Evolutionary conservation across 2,113 vertebrate genomes (phyloP).

Genomic region (Herpetotheres cachinnans): DNA sequence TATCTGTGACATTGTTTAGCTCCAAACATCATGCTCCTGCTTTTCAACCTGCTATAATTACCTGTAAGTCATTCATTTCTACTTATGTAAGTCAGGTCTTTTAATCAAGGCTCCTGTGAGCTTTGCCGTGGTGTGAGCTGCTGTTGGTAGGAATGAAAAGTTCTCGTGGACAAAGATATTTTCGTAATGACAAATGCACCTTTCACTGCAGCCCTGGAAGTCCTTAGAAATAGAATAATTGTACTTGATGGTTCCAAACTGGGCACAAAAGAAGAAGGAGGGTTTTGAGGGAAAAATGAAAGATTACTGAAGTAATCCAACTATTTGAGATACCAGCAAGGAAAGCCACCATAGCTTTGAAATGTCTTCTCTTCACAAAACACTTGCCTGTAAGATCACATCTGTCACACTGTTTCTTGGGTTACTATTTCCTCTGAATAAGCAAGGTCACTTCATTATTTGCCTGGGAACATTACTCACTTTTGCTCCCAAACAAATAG

Average conservation of each 20-base stretch:
- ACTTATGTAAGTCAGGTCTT: background rate
- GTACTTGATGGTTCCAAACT: background rate
- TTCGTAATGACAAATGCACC: background rate
- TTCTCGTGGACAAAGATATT: background rate
- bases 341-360: background rate
- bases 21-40: background rate
- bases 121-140: background rate
- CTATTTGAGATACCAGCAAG: background rate
- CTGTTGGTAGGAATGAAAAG: background rate
- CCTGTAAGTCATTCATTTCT: slow-evolving; percentile 3
- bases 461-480: background rate
- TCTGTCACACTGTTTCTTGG: background rate
- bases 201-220: background rate
- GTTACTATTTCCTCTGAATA: background rate
- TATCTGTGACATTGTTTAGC: slow-evolving; percentile 1
- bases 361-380: background rate
- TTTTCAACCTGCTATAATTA: slow-evolving; percentile 21
- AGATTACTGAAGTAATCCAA: background rate
- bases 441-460: background rate
- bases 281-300: background rate
- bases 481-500: background rate
- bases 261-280: background rate
- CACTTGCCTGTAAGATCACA: background rate
- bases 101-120: background rate
- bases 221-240: background rate